Evolutionary conservation across 1,140 invertebrate species (phyloP).

Genomic region (Panagrolaimus sp.): DNA sequence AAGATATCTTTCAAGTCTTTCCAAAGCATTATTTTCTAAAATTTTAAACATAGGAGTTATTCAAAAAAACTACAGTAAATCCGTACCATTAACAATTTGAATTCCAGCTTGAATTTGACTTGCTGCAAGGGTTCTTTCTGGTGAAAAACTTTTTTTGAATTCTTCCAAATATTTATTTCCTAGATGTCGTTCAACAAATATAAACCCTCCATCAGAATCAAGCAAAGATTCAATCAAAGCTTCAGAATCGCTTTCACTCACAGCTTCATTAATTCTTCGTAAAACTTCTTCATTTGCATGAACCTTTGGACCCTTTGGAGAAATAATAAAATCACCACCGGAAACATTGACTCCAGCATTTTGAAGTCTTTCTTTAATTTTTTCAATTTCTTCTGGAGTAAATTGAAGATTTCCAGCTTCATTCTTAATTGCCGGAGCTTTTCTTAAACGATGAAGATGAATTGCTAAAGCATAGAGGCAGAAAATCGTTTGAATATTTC

Average conservation of each 20-base stretch:
- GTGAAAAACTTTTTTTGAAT: background rate
- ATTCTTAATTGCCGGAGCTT: background rate
- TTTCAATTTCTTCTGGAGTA: background rate
- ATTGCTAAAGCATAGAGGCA: slow-evolving; percentile 76
- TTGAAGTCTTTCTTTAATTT: background rate
- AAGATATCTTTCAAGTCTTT: background rate
- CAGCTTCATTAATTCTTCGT: background rate
- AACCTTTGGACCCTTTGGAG: background rate
- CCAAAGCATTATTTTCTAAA: background rate
- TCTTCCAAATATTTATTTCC: background rate
- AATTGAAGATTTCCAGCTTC: slow-evolving; percentile 3
- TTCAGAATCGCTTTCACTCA: background rate
- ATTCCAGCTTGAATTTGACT: slow-evolving; percentile 8
- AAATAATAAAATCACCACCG: background rate
- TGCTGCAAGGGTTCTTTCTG: background rate
- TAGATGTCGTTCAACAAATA: slow-evolving; percentile 1
- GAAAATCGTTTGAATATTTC: slow-evolving; percentile 77
- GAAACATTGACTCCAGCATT: background rate
- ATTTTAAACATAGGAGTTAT: background rate
- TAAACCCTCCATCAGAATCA: background rate
- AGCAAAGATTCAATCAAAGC: background rate
- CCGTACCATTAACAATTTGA: slow-evolving; percentile 9
- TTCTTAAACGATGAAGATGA: slow-evolving; percentile 67
- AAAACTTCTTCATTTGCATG: background rate
- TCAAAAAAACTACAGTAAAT: background rate